phyloP scores from a whole-genome alignment of 2,797 vertebrate genomes.

The Leptatherina wallacei region DNA sequence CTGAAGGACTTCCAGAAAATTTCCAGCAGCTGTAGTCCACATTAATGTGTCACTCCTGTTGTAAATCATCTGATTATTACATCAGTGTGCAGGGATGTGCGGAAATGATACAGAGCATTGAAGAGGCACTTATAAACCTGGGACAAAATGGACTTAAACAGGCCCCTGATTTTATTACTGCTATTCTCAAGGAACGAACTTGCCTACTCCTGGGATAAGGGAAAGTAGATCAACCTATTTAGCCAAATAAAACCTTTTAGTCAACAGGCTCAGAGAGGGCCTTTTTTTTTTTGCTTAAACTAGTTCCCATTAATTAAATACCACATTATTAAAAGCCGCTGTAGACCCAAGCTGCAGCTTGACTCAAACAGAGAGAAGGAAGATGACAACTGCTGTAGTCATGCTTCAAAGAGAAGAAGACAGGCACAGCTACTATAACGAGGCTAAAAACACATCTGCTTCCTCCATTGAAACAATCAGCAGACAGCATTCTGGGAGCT shows the following conservation, averaged over 20 bases:
- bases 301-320: constrained; percentile 53
- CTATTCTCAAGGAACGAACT: not conserved
- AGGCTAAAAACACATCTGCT: constrained; percentile 57
- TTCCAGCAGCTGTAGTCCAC: not conserved
- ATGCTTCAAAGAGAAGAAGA: constrained; percentile 45
- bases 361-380: constrained; percentile 21
- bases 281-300: constrained; percentile 28
- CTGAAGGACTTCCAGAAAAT: not conserved
- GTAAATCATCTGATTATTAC: constrained; percentile 2
- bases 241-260: constrained; percentile 29
- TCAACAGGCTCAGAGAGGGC: constrained; percentile 14
- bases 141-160: not conserved
- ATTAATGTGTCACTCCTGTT: not conserved
- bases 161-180: not conserved
- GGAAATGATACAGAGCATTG: not conserved
- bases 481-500: constrained; percentile 79
- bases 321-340: constrained; percentile 45
- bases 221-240: not conserved
- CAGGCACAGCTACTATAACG: constrained; percentile 45
- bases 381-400: constrained; percentile 32
- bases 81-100: not conserved
- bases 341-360: constrained; percentile 20
- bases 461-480: constrained; percentile 64
- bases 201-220: not conserved
- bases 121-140: not conserved